These are phyloP conservation scores for Harpalus rufipes DNA, from an alignment of 2,888 invertebrate species.

Conservation along the genomic window DNA sequence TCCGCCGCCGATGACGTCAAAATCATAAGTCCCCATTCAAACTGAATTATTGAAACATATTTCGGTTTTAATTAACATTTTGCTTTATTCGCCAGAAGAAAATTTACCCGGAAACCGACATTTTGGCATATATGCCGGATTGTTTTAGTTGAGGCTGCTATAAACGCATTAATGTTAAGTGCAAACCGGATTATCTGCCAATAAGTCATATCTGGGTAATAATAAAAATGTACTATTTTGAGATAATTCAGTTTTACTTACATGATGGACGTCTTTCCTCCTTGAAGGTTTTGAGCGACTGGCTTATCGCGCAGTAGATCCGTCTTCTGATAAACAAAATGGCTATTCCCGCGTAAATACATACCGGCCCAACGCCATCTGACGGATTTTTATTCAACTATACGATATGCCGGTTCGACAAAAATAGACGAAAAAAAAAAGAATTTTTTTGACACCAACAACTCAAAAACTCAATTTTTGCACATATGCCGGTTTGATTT, in stretches of 20 bases:
- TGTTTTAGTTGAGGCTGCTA: conserved; percentile 33
- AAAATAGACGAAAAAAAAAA: conserved; percentile 14
- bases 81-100: conserved; percentile 20
- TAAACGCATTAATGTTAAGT: conserved; percentile 11
- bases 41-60: conserved; percentile 43
- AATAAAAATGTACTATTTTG: conserved; percentile 23
- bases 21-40: too few species aligned
- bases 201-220: conserved; percentile 31
- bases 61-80: conserved; percentile 38
- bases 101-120: conserved; percentile 39
- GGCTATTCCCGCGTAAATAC: conserved; percentile 31
- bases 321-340: conserved; percentile 23
- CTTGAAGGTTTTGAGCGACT: conserved; percentile 26
- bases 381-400: conserved; percentile 34
- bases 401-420: conserved; percentile 34
- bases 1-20: too few species aligned
- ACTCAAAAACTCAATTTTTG: conserved; percentile 34
- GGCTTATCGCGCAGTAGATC: conserved; percentile 16
- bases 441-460: conserved; percentile 29
- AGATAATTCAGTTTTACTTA: conserved; percentile 25
- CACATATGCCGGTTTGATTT: conserved; percentile 32
- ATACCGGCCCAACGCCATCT: conserved; percentile 24
- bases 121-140: conserved; percentile 36
- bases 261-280: conserved; percentile 26
- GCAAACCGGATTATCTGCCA: conserved; percentile 29